phyloP scores from a whole-genome alignment of 2,888 invertebrate genomes.

The Steinernema hermaphroditum region DNA sequence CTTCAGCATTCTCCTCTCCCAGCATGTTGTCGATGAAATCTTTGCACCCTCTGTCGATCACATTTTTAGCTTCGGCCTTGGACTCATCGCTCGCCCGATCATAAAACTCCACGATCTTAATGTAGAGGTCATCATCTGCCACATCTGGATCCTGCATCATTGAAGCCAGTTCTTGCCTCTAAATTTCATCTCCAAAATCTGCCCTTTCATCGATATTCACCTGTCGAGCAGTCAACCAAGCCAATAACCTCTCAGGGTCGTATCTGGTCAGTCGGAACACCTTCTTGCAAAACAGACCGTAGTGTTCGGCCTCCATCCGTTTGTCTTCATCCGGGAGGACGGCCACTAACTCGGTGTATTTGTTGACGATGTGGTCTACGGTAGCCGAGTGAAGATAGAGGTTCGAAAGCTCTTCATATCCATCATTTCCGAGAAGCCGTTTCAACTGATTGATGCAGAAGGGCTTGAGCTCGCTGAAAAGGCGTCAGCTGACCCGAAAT shows the following conservation, averaged over 20 bases:
- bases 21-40: constrained; percentile 50
- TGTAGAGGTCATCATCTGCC: constrained; percentile 45
- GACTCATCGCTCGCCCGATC: constrained; percentile 42
- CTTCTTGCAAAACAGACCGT: constrained; percentile 52
- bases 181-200: constrained; percentile 2
- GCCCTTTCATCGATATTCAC: too few relatives aligned
- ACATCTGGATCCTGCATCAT: constrained; percentile 47
- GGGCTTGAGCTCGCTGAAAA: neutral
- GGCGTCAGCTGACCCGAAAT: too few relatives aligned
- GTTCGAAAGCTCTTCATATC: constrained; percentile 28
- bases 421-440: constrained; percentile 19
- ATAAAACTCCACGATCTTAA: constrained; percentile 47
- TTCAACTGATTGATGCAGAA: constrained; percentile 15
- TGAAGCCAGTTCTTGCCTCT: constrained; percentile 42
- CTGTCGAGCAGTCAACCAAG: constrained; percentile 42
- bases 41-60: constrained; percentile 48
- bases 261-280: constrained; percentile 49
- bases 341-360: constrained; percentile 47
- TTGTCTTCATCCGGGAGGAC: constrained; percentile 45
- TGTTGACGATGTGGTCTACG: constrained; percentile 45
- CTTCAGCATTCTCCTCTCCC: constrained; percentile 50
- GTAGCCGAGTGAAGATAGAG: constrained; percentile 48
- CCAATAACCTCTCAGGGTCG: constrained; percentile 46
- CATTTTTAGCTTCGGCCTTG: constrained; percentile 48
- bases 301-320: constrained; percentile 48